Base-by-base conservation (phyloP, 2,888 invertebrate species). In the Drosophila recens region DNA sequence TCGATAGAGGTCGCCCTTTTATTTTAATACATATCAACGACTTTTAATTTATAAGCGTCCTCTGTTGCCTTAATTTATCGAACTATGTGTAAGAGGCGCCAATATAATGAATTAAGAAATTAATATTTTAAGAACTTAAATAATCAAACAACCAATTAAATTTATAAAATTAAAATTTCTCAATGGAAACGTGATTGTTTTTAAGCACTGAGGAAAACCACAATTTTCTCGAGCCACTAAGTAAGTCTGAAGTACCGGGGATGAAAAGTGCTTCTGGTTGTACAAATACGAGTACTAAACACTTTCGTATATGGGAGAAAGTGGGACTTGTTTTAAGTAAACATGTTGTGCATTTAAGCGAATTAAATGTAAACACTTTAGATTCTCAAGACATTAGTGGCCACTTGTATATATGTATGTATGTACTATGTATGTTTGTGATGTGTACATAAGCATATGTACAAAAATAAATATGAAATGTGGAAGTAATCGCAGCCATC, bases 341-440 rank as follows among this genome's bases (percentile, higher is more conserved):
- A 79, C 69, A 79, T 67, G 65, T 54, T 66, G 75, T 54, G 45
- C 65, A 72, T 75, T 71, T 71, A 54, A 76, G 51, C 53, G 69
- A 80, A 80, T 73, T 73, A 79, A 79, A 80, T 72, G 73, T 71
- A 80, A 80, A 80, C 75, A 80, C 53, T 64, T 54, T 54, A 62
- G 20, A 69, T 45, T 45, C 34, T 36, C 57, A 58, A 53, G 59
- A 62, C 67, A 65, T 75, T 65, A 75, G 34, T 61, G 38, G 38
- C 53, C 56, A 54, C 54, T 57, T 46, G 27, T 36, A 38, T 46
- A n/a, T 42, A 38, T 40, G 38, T 11, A 38, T 40, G 38, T 11
- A 34, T 17, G 30, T 20, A 51, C 30, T 8, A 1, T 46, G 17
- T 36, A 33, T 40, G 33, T 9, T 17, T 17, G 20, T 40, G 1